A percentile compares a stretch with the other conserved stretches of the same genome.
phyloP scores from a whole-genome alignment of 1,140 invertebrate species.

The Drosophila leontia region DNA sequence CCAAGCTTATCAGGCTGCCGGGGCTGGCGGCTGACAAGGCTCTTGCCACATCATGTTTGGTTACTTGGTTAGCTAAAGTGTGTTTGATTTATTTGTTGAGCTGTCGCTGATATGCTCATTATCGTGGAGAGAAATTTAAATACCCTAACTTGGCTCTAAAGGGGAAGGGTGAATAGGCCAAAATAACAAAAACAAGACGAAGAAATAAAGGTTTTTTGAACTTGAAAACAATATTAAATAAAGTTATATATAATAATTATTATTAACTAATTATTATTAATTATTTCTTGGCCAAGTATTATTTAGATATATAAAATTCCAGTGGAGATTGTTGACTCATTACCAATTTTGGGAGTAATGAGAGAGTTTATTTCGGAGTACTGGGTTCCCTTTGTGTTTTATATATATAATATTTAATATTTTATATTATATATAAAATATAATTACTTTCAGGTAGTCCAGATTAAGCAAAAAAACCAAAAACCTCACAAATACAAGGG shows the following conservation, averaged over 20 bases:
- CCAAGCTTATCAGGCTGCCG: slow-evolving; percentile 43
- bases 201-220: background rate
- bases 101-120: slow-evolving; percentile 64
- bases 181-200: background rate
- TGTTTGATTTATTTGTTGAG: slow-evolving; percentile 64
- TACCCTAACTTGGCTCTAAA: slow-evolving; percentile 3
- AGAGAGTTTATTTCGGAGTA: background rate
- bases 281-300: background rate
- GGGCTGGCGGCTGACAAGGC: slow-evolving; percentile 26
- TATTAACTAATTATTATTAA: too few relatives aligned
- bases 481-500: background rate
- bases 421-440: background rate
- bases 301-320: background rate
- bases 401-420: background rate
- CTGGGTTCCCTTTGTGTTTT: background rate
- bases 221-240: background rate
- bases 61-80: slow-evolving; percentile 55
- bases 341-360: background rate
- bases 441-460: background rate
- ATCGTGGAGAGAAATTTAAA: slow-evolving; percentile 43
- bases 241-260: background rate
- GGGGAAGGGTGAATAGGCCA: background rate
- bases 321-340: slow-evolving; percentile 3
- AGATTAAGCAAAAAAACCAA: background rate
- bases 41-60: slow-evolving; percentile 57